Percentiles rank a stretch among this genome's conserved stretches.
phyloP scores from a whole-genome alignment of 2,888 invertebrate species.

The Synergus umbraculus region DNA sequence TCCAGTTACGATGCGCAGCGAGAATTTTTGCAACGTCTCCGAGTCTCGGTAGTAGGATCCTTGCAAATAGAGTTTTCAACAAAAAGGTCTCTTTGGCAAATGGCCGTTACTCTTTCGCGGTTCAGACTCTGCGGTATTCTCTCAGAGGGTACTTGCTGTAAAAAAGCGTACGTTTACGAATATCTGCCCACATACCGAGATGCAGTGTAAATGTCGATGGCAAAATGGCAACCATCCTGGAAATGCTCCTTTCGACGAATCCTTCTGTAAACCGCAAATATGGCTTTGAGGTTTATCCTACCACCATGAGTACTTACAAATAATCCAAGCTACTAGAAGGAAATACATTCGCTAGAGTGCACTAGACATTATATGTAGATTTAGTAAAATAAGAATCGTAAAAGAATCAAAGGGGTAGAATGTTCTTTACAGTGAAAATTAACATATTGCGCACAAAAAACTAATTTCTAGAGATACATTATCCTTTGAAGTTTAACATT shows the following conservation, averaged over 20 bases:
- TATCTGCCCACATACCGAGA: conserved; percentile 24
- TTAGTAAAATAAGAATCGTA: background rate
- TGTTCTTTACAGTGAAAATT: too few relatives aligned
- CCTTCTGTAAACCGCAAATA: conserved; percentile 31
- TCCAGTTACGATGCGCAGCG: background rate
- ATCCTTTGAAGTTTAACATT: background rate
- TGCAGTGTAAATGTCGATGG: conserved; percentile 22
- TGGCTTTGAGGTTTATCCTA: conserved; percentile 37
- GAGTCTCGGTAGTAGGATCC: conserved; percentile 8
- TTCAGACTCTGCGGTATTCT: conserved; percentile 43
- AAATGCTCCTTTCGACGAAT: conserved; percentile 25
- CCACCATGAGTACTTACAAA: conserved; percentile 18
- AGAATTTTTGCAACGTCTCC: conserved; percentile 31
- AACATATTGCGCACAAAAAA: too few relatives aligned
- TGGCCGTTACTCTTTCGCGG: conserved; percentile 15
- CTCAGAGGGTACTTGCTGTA: conserved; percentile 38
- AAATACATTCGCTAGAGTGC: background rate
- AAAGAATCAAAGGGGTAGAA: background rate
- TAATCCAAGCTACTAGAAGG: conserved; percentile 1
- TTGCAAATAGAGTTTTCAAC: conserved; percentile 25
- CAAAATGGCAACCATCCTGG: conserved; percentile 17
- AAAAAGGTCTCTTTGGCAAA: conserved; percentile 30
- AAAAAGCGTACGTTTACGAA: conserved; percentile 42
- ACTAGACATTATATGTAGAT: background rate
- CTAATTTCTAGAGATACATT: too few relatives aligned